Evolutionary conservation across 2,888 invertebrate species (phyloP), one percentile per base, ranked within the genome.

Genomic region (Melipona bicolor): DNA sequence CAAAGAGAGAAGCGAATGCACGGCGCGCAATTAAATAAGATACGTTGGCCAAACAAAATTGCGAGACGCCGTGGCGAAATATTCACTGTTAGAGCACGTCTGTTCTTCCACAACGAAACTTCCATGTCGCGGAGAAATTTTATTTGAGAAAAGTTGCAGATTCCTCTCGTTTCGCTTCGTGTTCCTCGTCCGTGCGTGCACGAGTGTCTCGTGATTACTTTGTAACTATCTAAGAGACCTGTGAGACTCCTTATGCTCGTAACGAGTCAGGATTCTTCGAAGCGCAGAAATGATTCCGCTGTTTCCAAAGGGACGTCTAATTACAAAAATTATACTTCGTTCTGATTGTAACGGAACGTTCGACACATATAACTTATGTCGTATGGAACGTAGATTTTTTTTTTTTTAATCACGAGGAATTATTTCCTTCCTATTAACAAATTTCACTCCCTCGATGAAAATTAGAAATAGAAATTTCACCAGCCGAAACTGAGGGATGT

Each of bases 21-120:
- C 50, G 52, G 50, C 62, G 13, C 21, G 62, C 50, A 52, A 73
- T 73, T 64, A 73, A 64, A 50, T 50, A 27, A 73, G 52, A 73
- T 64, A 32, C 62, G 49, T 64, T 59, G 32, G 27, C 32, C 11
- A 73, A 61, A 73, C 21, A 13, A 59, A 62, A 49, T 27, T 62
- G n/a, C 13, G 13, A 32, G 15, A 50, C 5, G n/a, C 32, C 5
- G 49, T 9, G 19, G 50, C 17, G 32, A 24, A 43, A 49, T 19
- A 24, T 13, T 15, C 21, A 19, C 21, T 13, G 43, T 13, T 15
- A 15, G 36, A 36, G 36, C 21, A 67, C 24, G n/a, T 19, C 9
- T 17, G 24, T 67, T 9, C 6, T 43, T 17, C 43, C 13, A 17
- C 43, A 17, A 43, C 4, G 24, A 43, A 17, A 32, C 15, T 9